phyloP scores from a whole-genome alignment of 2,888 invertebrate species.

The Tiliacea aurago region DNA sequence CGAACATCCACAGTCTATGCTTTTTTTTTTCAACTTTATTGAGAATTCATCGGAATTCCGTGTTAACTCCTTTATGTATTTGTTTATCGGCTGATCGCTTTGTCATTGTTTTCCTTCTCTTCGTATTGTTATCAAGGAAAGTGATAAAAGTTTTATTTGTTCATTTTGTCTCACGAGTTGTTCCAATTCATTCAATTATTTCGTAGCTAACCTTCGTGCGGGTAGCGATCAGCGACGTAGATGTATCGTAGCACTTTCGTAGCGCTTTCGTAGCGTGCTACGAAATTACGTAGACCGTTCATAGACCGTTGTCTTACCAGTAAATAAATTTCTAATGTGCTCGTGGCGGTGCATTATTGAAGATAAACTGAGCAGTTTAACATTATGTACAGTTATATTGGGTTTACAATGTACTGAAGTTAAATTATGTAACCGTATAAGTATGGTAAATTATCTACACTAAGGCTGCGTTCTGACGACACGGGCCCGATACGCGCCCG shows the following conservation, averaged over 20 bases:
- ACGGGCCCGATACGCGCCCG: too few relatives aligned
- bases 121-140: conserved; percentile 41
- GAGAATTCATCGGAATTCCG: conserved; percentile 73
- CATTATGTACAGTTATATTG: conserved; percentile 20
- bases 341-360: conserved; percentile 55
- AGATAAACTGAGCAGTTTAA: conserved; percentile 49
- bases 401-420: conserved; percentile 18
- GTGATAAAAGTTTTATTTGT: conserved; percentile 49
- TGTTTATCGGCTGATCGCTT: conserved; percentile 66
- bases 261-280: conserved; percentile 63
- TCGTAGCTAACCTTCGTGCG: conserved; percentile 36
- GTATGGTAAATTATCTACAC: neutral
- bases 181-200: conserved; percentile 60
- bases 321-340: conserved; percentile 62
- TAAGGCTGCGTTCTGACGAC: too few relatives aligned
- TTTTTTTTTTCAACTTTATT: conserved; percentile 82
- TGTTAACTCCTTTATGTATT: conserved; percentile 73
- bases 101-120: conserved; percentile 55
- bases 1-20: conserved; percentile 77
- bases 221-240: conserved; percentile 36
- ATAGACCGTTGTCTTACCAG: conserved; percentile 48
- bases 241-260: conserved; percentile 61
- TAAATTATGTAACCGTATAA: neutral
- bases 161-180: conserved; percentile 33
- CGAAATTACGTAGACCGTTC: conserved; percentile 59